phyloP scores from a whole-genome alignment of 2,888 invertebrate genomes.

The Lamellibrachia satsuma region DNA sequence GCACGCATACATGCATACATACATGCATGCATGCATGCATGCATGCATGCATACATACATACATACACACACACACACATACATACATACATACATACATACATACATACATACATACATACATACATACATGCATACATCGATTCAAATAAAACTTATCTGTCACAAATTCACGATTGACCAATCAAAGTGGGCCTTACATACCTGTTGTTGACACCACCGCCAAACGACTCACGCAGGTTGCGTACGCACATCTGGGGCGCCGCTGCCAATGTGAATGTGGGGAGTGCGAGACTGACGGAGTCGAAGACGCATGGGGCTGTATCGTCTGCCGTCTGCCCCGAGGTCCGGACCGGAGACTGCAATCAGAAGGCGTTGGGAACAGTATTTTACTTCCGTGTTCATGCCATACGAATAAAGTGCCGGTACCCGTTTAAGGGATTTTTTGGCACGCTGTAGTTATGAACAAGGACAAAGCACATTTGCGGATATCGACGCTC shows the following conservation, averaged over 20 bases:
- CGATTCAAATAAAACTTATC: neutral
- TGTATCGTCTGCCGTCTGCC: neutral
- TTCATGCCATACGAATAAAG: no score
- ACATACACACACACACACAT: neutral
- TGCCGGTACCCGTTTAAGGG: no score
- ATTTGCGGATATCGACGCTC: no score
- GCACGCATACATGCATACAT: neutral
- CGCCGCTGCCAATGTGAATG: neutral
- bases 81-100: no score
- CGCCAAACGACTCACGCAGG: neutral
- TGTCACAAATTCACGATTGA: no score
- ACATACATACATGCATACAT: no score
- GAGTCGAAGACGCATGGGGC: neutral
- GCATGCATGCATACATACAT: neutral
- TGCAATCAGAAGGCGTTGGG: neutral
- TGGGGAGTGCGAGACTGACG: neutral
- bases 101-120: no score
- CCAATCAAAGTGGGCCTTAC: neutral
- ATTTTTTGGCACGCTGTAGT: no score
- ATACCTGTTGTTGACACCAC: neutral
- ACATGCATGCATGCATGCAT: neutral
- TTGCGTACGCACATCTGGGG: neutral
- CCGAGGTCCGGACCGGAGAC: neutral
- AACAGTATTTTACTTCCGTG: neutral
- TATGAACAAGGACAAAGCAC: no score